These are phyloP conservation scores for Chorisops tibialis DNA, from an alignment of 2,888 invertebrate genomes.

Conservation along the genomic window DNA sequence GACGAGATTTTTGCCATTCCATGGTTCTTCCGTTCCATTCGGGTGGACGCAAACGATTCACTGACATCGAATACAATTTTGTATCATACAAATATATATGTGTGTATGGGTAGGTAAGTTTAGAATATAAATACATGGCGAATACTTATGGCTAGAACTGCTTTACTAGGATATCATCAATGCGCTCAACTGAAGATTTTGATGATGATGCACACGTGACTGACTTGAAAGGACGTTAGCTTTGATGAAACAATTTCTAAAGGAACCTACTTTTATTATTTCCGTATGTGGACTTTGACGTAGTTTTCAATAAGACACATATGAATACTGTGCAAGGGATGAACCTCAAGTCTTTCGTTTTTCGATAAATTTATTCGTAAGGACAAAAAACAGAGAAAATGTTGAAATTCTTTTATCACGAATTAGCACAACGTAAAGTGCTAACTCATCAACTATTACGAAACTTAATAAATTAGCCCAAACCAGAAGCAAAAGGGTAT, in stretches of 20 bases:
- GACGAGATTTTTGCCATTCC: slow-evolving; percentile 17
- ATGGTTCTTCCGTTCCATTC: slow-evolving; percentile 8
- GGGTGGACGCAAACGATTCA: background rate
- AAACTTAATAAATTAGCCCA: too few relatives aligned
- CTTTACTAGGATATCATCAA: slow-evolving; percentile 14
- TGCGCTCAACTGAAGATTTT: slow-evolving; percentile 16
- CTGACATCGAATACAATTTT: background rate
- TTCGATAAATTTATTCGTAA: too few relatives aligned
- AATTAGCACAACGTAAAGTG: too few relatives aligned
- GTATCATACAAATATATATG: background rate
- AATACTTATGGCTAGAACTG: background rate
- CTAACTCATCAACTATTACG: too few relatives aligned
- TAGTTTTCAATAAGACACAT: too few relatives aligned
- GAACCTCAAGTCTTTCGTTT: too few relatives aligned
- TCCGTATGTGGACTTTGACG: too few relatives aligned
- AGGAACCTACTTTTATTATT: background rate
- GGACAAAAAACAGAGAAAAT: too few relatives aligned
- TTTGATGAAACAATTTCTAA: slow-evolving; percentile 16
- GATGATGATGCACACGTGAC: slow-evolving; percentile 24
- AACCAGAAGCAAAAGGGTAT: too few relatives aligned
- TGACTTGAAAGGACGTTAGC: slow-evolving; percentile 19
- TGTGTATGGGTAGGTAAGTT: background rate
- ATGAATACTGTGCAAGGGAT: too few relatives aligned
- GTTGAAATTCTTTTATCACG: too few relatives aligned
- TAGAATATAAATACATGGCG: background rate